These are phyloP conservation scores for Eriocheir sinensis DNA, from an alignment of 1,140 invertebrate genomes.

Conservation along the genomic window DNA sequence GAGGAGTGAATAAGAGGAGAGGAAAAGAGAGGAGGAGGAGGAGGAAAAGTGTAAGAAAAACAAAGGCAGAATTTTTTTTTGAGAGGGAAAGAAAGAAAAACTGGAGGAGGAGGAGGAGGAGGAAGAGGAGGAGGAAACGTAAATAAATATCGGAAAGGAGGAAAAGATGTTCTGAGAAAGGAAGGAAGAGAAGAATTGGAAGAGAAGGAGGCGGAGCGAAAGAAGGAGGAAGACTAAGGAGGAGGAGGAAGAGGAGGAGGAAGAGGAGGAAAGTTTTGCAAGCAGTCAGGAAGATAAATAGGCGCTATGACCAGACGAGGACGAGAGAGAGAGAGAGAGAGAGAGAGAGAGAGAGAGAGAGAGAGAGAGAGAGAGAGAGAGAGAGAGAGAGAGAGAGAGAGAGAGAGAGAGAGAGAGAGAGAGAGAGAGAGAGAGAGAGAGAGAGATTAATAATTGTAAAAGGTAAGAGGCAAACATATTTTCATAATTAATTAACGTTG, in stretches of 20 bases:
- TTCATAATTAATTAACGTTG: no score
- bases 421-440: not conserved
- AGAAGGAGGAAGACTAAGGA: not conserved
- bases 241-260: not conserved
- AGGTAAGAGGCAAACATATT: no score
- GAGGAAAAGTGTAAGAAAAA: no score
- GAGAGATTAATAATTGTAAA: no score
- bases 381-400: not conserved
- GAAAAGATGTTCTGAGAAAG: no score
- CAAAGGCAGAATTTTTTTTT: no score
- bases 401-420: not conserved
- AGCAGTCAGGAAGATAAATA: slow-evolving; percentile 1
- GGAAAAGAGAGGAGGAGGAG: not conserved
- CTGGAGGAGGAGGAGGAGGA: not conserved
- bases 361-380: slow-evolving; percentile 22
- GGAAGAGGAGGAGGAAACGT: not conserved
- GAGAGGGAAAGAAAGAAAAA: not conserved
- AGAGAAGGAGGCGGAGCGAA: not conserved
- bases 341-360: slow-evolving; percentile 22
- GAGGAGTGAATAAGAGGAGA: not conserved
- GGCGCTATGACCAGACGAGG: not conserved
- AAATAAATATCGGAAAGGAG: not conserved
- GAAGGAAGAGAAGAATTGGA: not conserved
- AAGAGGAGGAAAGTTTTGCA: not conserved
- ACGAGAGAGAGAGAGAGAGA: slow-evolving; percentile 4